Percentiles rank a stretch among this genome's conserved stretches.
Conservation (phyloP, 2,797 vertebrate genomes). For the Protosalanx chinensis region DNA sequence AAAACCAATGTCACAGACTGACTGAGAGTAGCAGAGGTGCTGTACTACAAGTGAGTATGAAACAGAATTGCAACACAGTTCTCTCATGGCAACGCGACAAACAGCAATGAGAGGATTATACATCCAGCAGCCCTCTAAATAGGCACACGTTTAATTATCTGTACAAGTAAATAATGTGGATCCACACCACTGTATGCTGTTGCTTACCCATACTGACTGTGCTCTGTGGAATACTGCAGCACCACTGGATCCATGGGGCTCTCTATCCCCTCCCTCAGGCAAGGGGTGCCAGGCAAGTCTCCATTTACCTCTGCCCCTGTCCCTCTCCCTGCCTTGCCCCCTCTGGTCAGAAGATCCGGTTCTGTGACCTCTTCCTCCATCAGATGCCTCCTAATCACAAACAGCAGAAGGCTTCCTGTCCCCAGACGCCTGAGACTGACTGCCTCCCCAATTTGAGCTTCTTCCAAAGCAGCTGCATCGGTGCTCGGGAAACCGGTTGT, state of each 20-base stretch:
- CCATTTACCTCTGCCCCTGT: conserved; percentile 59
- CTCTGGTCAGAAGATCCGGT: conserved; percentile 50
- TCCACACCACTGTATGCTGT: conserved; percentile 29
- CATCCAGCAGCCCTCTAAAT: not conserved
- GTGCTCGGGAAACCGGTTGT: conserved; percentile 55
- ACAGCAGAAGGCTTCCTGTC: conserved; percentile 47
- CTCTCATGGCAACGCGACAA: not conserved
- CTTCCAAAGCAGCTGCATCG: conserved; percentile 68
- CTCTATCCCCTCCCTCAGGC: conserved; percentile 52
- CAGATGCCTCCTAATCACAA: conserved; percentile 32
- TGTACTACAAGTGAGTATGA: not conserved
- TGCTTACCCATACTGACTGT: conserved; percentile 66
- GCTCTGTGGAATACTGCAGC: conserved; percentile 62
- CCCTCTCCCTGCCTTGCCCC: conserved; percentile 32
- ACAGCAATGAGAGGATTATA: not conserved
- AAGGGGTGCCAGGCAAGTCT: conserved; percentile 60
- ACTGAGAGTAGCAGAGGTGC: too few species aligned
- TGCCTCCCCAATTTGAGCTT: conserved; percentile 56
- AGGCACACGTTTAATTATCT: not conserved
- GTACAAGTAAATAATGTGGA: not conserved
- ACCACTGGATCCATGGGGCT: conserved; percentile 56
- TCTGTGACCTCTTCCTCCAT: conserved; percentile 76
- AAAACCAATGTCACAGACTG: too few species aligned
- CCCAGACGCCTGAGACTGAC: conserved; percentile 58
- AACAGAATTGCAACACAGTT: not conserved